These are phyloP conservation scores for Eupelmus urozonus DNA, from an alignment of 2,888 invertebrate genomes.

Conservation along the genomic window DNA sequence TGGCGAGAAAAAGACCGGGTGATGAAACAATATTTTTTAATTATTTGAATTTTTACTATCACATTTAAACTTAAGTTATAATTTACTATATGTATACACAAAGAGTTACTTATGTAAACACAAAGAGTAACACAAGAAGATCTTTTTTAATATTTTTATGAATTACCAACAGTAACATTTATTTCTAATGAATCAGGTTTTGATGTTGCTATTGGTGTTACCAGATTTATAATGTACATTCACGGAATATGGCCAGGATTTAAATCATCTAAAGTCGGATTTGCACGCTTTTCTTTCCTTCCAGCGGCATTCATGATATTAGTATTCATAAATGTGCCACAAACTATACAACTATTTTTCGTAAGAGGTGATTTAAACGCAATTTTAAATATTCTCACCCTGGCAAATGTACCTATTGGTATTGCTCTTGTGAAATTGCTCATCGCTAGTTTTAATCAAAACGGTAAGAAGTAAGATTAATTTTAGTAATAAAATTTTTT, in stretches of 20 bases:
- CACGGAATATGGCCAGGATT: slow-evolving; percentile 47
- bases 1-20: not conserved
- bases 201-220: slow-evolving; percentile 25
- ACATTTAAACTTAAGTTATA: not conserved
- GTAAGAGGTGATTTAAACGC: slow-evolving; percentile 17
- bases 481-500: not conserved
- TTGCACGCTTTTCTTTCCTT: not conserved
- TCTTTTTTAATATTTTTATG: not conserved
- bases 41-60: too few relatives aligned
- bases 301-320: slow-evolving; percentile 10
- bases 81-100: not conserved
- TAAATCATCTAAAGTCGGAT: not conserved
- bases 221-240: slow-evolving; percentile 7
- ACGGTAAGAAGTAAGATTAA: slow-evolving; percentile 16
- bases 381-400: slow-evolving; percentile 24
- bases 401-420: slow-evolving; percentile 24
- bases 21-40: not conserved
- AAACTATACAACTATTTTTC: slow-evolving; percentile 1
- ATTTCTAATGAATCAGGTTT: slow-evolving; percentile 23
- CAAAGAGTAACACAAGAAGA: too few relatives aligned
- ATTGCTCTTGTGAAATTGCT: slow-evolving; percentile 35
- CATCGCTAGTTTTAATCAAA: slow-evolving; percentile 3
- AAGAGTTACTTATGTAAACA: not conserved
- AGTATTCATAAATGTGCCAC: slow-evolving; percentile 13
- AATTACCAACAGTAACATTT: not conserved